These are phyloP conservation scores for Agriotes lineatus DNA, from an alignment of 2,888 invertebrate genomes.

Conservation along the genomic window DNA sequence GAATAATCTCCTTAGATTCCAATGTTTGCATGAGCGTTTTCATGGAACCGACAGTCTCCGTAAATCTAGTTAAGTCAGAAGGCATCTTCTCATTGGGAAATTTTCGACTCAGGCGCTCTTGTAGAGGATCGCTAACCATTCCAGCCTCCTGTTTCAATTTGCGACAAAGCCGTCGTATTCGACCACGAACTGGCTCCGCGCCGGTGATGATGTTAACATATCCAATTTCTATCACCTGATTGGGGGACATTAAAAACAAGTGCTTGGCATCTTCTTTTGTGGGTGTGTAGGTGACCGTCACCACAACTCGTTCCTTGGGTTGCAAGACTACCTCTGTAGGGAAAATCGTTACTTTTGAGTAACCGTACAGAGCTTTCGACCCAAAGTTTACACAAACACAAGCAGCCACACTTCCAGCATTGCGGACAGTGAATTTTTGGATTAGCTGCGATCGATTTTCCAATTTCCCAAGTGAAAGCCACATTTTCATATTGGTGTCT, in stretches of 20 bases:
- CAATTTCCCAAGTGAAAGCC: constrained; percentile 71
- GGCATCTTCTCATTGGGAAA: constrained; percentile 59
- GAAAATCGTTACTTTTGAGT: constrained; percentile 54
- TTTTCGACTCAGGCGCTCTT: constrained; percentile 52
- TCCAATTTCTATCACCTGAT: constrained; percentile 59
- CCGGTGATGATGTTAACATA: constrained; percentile 59
- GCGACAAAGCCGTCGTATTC: constrained; percentile 57
- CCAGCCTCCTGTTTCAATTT: constrained; percentile 53
- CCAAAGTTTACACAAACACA: constrained; percentile 64
- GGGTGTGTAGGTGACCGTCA: constrained; percentile 57
- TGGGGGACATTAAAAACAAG: constrained; percentile 49
- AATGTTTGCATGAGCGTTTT: constrained; percentile 57
- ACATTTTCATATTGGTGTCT: constrained; percentile 71
- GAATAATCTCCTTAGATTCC: constrained; percentile 57
- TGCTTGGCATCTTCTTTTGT: constrained; percentile 57
- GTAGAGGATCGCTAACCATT: constrained; percentile 50
- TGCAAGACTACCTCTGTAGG: constrained; percentile 57
- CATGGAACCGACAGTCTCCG: constrained; percentile 55
- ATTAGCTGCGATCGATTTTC: constrained; percentile 65
- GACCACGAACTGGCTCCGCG: constrained; percentile 60
- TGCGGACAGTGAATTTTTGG: constrained; percentile 68
- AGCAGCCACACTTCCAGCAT: constrained; percentile 70
- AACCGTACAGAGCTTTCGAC: constrained; percentile 54
- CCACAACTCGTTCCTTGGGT: constrained; percentile 56
- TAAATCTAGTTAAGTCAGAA: constrained; percentile 55